A percentile compares a stretch with the other conserved stretches of the same genome.
Conservation (phyloP, 2,113 vertebrate genomes). For the Calypte anna region DNA sequence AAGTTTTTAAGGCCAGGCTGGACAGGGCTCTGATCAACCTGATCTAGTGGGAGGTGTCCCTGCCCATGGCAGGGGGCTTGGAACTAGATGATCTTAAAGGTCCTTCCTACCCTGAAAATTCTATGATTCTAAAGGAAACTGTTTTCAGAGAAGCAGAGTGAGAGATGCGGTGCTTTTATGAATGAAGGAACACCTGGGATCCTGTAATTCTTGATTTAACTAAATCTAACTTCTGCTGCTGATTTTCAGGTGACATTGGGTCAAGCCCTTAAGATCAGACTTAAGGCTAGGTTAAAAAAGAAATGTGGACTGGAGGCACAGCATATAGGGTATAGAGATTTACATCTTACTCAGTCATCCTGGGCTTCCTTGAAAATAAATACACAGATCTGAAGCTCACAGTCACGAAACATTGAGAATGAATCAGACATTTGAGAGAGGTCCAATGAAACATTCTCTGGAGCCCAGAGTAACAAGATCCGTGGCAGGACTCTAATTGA, state of each 20-base stretch:
- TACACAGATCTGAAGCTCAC: not conserved
- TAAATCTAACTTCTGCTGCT: not conserved
- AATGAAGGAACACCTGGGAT: not conserved
- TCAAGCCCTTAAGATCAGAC: not conserved
- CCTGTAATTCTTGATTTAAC: not conserved
- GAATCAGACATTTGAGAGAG: not conserved
- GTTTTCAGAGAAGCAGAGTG: not conserved
- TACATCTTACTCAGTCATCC: not conserved
- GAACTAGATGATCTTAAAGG: too few species aligned
- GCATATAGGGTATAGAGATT: accelerated
- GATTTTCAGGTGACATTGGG: not conserved
- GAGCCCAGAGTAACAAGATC: not conserved
- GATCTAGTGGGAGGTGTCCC: too few species aligned
- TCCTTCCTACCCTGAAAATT: too few species aligned
- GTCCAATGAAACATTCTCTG: not conserved
- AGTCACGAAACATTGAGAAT: not conserved
- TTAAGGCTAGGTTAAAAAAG: not conserved
- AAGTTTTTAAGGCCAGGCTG: too few species aligned
- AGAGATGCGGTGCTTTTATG: not conserved
- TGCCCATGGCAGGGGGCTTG: too few species aligned
- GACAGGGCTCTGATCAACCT: too few species aligned
- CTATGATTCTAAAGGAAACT: not conserved
- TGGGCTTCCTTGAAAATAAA: not conserved
- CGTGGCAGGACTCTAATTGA: accelerated
- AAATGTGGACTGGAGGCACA: not conserved